Percentiles rank a stretch among this genome's conserved stretches.
Evolutionary conservation across 1,140 invertebrate species (phyloP).

Genomic region (Aphelenchoides fujianensis): DNA sequence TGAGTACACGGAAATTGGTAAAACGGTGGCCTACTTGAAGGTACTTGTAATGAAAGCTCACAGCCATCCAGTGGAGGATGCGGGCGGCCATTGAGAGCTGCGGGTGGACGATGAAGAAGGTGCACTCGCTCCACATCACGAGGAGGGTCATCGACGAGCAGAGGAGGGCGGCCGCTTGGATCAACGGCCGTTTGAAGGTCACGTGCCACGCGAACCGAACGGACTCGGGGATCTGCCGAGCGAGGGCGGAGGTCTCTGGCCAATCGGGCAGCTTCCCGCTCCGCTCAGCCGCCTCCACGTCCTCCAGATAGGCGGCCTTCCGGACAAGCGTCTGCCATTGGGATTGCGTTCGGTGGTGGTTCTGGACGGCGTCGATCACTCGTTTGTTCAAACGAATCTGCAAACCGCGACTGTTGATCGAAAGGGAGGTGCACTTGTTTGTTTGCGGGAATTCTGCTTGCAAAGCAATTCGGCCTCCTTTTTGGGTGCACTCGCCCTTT

Average conservation of each 20-base stretch:
- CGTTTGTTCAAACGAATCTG: constrained; percentile 73
- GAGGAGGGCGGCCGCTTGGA: constrained; percentile 73
- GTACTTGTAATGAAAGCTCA: constrained; percentile 83
- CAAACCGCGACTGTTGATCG: constrained; percentile 9
- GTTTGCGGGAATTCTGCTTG: background rate
- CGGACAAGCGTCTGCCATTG: constrained; percentile 84
- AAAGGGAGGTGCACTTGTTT: background rate
- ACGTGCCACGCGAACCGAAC: constrained; percentile 46
- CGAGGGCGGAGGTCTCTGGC: background rate
- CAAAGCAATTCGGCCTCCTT: background rate
- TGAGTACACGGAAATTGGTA: constrained; percentile 28
- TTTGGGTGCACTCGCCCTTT: no score
- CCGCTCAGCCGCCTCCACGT: constrained; percentile 67
- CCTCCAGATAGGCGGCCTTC: constrained; percentile 74
- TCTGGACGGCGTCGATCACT: constrained; percentile 65
- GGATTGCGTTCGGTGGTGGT: constrained; percentile 73
- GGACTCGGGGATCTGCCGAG: constrained; percentile 6
- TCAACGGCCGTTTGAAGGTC: constrained; percentile 44
- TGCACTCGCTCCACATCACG: constrained; percentile 97
- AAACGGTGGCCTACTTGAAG: constrained; percentile 75
- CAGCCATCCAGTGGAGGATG: constrained; percentile 77
- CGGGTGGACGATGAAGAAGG: constrained; percentile 86
- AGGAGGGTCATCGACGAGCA: constrained; percentile 77
- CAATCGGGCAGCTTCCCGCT: constrained; percentile 36
- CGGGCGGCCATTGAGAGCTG: constrained; percentile 90